Evolutionary conservation across 2,888 invertebrate genomes (phyloP), one percentile per base, ranked within the genome.

Genomic region (Drosophila ochracea): DNA sequence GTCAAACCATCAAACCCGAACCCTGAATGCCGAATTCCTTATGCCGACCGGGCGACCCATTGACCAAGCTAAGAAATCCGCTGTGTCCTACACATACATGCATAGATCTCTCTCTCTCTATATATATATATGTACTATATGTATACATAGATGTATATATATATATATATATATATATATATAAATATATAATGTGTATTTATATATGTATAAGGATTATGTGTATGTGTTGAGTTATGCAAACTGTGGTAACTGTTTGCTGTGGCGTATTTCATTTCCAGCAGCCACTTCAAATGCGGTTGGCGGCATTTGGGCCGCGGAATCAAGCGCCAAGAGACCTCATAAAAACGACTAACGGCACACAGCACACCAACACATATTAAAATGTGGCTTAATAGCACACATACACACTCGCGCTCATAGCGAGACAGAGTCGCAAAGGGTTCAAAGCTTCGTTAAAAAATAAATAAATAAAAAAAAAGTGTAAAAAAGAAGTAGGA

Each of bases 261-360:
- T 83, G 83, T 79, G 77, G 86, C 77, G 89, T 83, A 85, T 87
- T 79, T 83, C 68, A 89, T 72, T 89, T 80, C 78, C 89, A 82
- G 85, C 88, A 72, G 74, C 85, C 88, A 91, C 84, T 85, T 85
- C 88, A 85, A 91, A 91, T 91, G 91, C 84, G 90, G 91, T 90
- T 90, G 86, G 73, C 80, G 64, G 91, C 83, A 82, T 82, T 78
- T 73, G 91, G 84, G 87, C 89, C 91, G 84, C 89, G 91, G 87
- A 84, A 84, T 90, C 90, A 88, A 84, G 89, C 90, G 85, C 85
- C 83, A 82, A 90, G 89, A 84, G 91, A 85, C 90, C 84, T 89
- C 84, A 91, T 91, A 89, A 91, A 83, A 91, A 84, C 88, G 84
- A 84, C 84, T 81, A 89, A 87, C 90, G 84, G 71, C 68, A 47